A percentile compares a stretch with the other conserved stretches of the same genome.
Evolutionary conservation across 1,140 invertebrate species (phyloP).

Genomic region (Drosophila saltans): DNA sequence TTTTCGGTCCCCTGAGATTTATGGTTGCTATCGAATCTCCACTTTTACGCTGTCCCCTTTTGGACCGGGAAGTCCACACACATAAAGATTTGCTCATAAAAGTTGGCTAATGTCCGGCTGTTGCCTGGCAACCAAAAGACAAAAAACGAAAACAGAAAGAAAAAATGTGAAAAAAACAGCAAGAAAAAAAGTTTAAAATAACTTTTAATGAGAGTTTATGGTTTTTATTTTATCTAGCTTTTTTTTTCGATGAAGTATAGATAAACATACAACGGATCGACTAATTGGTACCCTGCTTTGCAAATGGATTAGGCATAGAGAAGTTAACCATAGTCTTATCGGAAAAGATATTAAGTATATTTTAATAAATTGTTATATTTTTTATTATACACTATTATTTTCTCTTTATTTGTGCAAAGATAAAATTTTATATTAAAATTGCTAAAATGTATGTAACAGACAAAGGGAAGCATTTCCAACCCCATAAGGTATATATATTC

Average conservation of each 20-base stretch:
- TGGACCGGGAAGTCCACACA: conserved; percentile 37
- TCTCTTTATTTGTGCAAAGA: too few relatives aligned
- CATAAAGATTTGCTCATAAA: conserved; percentile 46
- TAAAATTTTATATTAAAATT: too few relatives aligned
- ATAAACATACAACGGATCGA: conserved; percentile 18
- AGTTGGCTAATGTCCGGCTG: conserved; percentile 43
- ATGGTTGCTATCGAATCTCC: conserved; percentile 49
- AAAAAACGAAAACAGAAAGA: conserved; percentile 38
- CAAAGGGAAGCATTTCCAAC: too few relatives aligned
- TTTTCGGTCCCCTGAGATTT: conserved; percentile 14
- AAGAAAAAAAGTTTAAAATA: conserved; percentile 45
- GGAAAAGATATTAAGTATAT: too few relatives aligned
- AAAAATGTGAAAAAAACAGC: conserved; percentile 17
- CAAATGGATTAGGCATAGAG: too few relatives aligned
- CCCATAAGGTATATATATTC: too few relatives aligned
- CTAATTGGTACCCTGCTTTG: background rate
- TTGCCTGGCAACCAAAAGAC: conserved; percentile 4
- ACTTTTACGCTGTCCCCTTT: conserved; percentile 55
- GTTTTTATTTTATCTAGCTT: conserved; percentile 49
- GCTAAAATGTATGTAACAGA: too few relatives aligned
- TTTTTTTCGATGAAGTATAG: conserved; percentile 45
- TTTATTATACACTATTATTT: too few relatives aligned
- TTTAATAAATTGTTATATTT: too few relatives aligned
- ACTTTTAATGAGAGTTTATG: conserved; percentile 79
- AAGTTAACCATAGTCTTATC: too few relatives aligned